Evolutionary conservation across 2,113 vertebrate species (phyloP).

Genomic region (Forbesichthys agassizii): DNA sequence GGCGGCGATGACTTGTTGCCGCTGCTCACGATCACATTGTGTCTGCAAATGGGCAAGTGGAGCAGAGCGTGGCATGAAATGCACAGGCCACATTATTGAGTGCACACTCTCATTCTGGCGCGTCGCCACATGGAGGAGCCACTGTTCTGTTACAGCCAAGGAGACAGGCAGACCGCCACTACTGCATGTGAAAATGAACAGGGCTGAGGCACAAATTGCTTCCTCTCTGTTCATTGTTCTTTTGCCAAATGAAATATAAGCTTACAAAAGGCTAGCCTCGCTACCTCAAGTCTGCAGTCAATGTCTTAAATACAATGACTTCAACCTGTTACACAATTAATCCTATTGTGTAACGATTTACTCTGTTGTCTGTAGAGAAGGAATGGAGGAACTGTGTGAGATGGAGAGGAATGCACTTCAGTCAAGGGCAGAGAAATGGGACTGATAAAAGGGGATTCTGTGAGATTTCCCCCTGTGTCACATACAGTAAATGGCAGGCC

Average conservation of each 20-base stretch:
- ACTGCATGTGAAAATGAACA: neutral
- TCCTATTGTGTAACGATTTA: conserved; percentile 43
- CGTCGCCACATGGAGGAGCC: conserved; percentile 60
- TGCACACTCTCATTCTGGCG: too few relatives aligned
- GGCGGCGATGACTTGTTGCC: too few relatives aligned
- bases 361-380: conserved; percentile 29
- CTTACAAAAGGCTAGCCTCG: conserved; percentile 3
- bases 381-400: conserved; percentile 6
- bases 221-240: conserved; percentile 5
- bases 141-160: conserved; percentile 22
- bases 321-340: neutral
- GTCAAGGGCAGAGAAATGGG: conserved; percentile 27
- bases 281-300: conserved; percentile 32
- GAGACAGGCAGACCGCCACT: neutral
- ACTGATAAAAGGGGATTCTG: conserved; percentile 26
- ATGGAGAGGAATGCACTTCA: conserved; percentile 29
- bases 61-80: neutral
- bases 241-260: neutral
- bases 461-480: conserved; percentile 33
- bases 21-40: neutral
- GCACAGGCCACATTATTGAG: neutral
- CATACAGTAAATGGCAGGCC: conserved; percentile 11
- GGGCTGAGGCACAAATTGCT: neutral
- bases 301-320: conserved; percentile 34
- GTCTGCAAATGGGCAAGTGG: neutral